Percentiles rank a stretch among this genome's conserved stretches.
phyloP scores from a whole-genome alignment of 2,797 vertebrate species.

The Dipus sagitta region DNA sequence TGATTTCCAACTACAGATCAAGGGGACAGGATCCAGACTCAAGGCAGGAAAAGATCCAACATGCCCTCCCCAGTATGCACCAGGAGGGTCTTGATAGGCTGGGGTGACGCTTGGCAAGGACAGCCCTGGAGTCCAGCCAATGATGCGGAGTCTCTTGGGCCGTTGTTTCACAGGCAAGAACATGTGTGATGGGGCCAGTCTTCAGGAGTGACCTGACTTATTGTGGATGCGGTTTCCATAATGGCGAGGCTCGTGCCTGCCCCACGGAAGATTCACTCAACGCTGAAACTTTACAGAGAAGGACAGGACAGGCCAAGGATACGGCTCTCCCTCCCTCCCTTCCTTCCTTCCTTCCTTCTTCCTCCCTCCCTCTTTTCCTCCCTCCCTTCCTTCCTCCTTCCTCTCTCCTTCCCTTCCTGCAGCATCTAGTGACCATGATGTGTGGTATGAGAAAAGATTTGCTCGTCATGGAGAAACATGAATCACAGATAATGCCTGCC shows the following conservation, averaged over 20 bases:
- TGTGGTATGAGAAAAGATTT: neutral
- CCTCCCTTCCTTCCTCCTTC: no score
- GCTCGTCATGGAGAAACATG: neutral
- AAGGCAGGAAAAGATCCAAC: neutral
- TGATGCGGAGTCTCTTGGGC: neutral
- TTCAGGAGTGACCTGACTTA: conserved; percentile 37
- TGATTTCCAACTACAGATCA: neutral
- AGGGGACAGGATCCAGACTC: neutral
- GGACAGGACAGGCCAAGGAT: neutral
- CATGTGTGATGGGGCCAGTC: neutral
- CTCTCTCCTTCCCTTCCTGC: neutral
- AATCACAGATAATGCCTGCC: conserved; percentile 5
- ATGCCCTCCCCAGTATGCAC: neutral
- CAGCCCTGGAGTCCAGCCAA: neutral
- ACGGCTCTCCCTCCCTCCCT: neutral
- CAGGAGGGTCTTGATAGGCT: neutral
- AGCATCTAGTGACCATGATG: neutral
- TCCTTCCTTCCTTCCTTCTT: no score
- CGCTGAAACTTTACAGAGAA: neutral
- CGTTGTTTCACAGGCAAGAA: neutral
- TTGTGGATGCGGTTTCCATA: conserved; percentile 10
- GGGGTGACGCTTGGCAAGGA: neutral
- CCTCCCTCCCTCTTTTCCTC: no score
- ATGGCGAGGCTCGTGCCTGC: neutral
- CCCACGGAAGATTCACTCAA: conserved; percentile 35